Percentiles rank a stretch among this genome's conserved stretches.
Evolutionary conservation across 2,113 vertebrate genomes (phyloP).

Genomic region (Macaca nemestrina): DNA sequence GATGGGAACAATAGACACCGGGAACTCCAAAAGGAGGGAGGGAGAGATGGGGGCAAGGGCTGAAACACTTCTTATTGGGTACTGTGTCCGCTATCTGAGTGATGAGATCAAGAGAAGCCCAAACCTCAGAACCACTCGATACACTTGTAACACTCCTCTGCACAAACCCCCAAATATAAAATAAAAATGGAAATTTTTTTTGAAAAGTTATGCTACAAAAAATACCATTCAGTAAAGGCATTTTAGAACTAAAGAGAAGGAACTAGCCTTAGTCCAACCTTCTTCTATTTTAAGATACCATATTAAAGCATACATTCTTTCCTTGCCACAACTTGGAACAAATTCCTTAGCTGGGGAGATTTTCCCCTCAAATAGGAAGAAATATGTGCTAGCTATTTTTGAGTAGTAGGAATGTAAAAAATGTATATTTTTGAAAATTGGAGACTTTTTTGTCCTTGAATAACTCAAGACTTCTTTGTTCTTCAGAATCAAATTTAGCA

Average conservation of each 20-base stretch:
- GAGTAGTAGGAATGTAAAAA: conserved; percentile 67
- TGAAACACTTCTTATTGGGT: no score
- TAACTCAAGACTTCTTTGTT: conserved; percentile 74
- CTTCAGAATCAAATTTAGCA: conserved; percentile 71
- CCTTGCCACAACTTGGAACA: conserved; percentile 65
- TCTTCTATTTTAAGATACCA: conserved; percentile 67
- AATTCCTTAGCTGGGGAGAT: conserved; percentile 69
- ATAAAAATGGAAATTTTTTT: no score
- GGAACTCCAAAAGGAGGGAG: no score
- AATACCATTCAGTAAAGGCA: conserved; percentile 2
- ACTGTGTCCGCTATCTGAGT: no score
- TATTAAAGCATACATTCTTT: conserved; percentile 67
- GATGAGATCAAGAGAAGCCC: no score
- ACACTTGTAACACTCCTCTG: no score
- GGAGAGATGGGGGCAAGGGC: no score
- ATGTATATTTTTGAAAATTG: conserved; percentile 60
- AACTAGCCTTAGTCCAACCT: neutral
- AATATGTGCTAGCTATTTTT: conserved; percentile 76
- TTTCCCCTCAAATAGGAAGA: conserved; percentile 66
- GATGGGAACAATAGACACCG: no score
- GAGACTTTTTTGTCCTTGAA: conserved; percentile 70
- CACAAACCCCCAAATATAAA: no score
- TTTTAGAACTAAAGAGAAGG: conserved; percentile 44
- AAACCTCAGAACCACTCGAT: no score
- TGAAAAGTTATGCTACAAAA: neutral